phyloP scores from a whole-genome alignment of 2,797 vertebrate genomes.

The Spinus olivaceus region DNA sequence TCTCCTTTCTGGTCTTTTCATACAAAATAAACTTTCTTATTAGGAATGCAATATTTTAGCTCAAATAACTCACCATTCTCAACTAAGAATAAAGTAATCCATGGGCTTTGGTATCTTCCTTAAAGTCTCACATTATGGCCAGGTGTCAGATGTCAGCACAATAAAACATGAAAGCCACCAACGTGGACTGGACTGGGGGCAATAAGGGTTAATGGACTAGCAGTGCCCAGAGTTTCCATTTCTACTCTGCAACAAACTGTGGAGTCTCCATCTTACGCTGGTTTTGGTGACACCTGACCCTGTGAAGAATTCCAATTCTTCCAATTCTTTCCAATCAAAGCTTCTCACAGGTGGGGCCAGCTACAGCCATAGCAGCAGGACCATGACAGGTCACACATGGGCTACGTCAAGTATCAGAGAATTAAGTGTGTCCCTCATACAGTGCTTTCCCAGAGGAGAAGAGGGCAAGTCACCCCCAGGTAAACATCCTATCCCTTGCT shows the following conservation, averaged over 20 bases:
- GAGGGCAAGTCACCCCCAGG: not conserved
- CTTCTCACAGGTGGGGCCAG: not conserved
- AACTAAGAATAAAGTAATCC: not conserved
- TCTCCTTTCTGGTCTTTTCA: not conserved
- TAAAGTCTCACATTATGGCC: not conserved
- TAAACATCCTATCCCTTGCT: not conserved
- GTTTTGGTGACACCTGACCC: not conserved
- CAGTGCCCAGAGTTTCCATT: not conserved
- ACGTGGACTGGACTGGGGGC: not conserved
- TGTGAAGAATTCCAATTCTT: not conserved
- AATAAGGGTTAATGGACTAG: not conserved
- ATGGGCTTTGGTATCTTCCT: not conserved
- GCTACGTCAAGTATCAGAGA: not conserved
- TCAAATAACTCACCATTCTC: not conserved
- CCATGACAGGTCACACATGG: accelerated
- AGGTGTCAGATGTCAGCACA: not conserved
- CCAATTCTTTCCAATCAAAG: not conserved
- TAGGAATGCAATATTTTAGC: not conserved
- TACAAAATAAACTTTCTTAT: not conserved
- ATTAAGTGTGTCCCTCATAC: not conserved
- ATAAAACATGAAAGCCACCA: not conserved
- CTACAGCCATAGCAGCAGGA: not conserved
- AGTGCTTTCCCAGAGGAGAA: not conserved
- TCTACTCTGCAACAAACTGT: not conserved
- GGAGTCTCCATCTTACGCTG: accelerated